phyloP scores from a whole-genome alignment of 2,113 vertebrate genomes.

The Caranx melampygus region DNA sequence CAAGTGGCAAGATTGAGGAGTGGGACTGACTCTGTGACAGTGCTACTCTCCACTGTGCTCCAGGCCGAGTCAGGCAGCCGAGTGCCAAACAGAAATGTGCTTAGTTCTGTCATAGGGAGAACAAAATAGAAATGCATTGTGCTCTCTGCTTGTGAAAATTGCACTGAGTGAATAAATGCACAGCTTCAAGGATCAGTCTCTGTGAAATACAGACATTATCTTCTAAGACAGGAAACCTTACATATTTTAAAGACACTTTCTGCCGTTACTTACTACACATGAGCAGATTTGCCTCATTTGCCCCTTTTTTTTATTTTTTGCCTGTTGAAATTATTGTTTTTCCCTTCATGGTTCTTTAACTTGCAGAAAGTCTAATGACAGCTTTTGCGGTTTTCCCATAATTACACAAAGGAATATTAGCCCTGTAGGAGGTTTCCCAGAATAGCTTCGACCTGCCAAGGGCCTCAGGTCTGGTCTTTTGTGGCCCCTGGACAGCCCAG shows the following conservation, averaged over 20 bases:
- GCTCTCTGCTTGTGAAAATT: constrained; percentile 63
- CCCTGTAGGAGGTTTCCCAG: constrained; percentile 45
- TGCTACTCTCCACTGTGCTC: constrained; percentile 51
- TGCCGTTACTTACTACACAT: background rate
- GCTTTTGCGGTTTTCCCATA: background rate
- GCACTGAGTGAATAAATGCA: constrained; percentile 51
- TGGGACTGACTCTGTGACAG: constrained; percentile 59
- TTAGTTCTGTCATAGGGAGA: constrained; percentile 65
- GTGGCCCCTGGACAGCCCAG: constrained; percentile 72
- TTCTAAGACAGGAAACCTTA: constrained; percentile 32
- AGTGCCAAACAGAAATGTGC: constrained; percentile 59
- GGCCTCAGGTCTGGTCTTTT: constrained; percentile 65
- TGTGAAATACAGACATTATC: constrained; percentile 38
- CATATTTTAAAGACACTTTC: constrained; percentile 35
- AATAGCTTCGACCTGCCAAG: constrained; percentile 56
- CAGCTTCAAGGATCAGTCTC: constrained; percentile 7
- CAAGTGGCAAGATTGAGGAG: constrained; percentile 72
- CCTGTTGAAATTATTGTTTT: background rate
- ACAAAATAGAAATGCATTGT: constrained; percentile 65
- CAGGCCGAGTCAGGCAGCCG: constrained; percentile 45
- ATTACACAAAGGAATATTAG: constrained; percentile 38
- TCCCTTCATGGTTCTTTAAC: background rate
- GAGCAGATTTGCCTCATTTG: background rate
- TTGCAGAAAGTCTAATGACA: background rate
- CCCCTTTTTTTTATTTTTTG: background rate